These are phyloP conservation scores for Cryptops parisi DNA, from an alignment of 2,888 invertebrate genomes.

Conservation along the genomic window DNA sequence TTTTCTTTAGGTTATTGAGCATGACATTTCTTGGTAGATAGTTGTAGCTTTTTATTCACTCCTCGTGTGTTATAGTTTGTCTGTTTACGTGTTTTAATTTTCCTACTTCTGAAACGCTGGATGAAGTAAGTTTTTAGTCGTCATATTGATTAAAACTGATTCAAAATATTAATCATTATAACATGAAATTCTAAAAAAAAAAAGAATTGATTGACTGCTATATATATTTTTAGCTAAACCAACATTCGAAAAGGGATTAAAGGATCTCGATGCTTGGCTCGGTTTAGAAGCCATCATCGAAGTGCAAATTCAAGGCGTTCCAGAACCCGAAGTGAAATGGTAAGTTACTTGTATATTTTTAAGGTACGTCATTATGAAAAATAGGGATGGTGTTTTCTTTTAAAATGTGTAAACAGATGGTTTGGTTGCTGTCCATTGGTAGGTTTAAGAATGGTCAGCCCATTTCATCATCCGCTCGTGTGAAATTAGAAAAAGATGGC, in stretches of 20 bases:
- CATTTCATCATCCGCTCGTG: slow-evolving; percentile 17
- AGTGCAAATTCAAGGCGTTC: slow-evolving; percentile 57
- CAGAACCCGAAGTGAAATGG: slow-evolving; percentile 35
- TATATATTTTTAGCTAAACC: slow-evolving; percentile 17
- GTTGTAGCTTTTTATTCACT: too few species aligned
- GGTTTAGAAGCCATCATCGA: slow-evolving; percentile 68
- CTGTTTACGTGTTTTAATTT: too few species aligned
- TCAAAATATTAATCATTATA: too few species aligned
- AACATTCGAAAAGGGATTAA: slow-evolving; percentile 12
- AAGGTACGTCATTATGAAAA: not conserved
- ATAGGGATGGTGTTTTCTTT: not conserved
- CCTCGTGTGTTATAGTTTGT: too few species aligned
- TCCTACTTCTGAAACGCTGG: too few species aligned
- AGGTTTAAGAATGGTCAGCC: slow-evolving; percentile 22
- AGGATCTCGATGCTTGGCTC: slow-evolving; percentile 16
- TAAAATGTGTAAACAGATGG: not conserved
- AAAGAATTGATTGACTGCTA: too few species aligned
- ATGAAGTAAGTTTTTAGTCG: too few species aligned
- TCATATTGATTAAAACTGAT: too few species aligned
- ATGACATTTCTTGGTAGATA: too few species aligned
- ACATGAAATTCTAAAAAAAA: too few species aligned
- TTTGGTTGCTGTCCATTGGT: not conserved
- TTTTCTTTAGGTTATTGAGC: too few species aligned
- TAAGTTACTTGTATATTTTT: slow-evolving; percentile 8
- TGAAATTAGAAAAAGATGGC: slow-evolving; percentile 44